Evolutionary conservation across 1,140 invertebrate species (phyloP), one percentile per base, ranked within the genome.

Genomic region (Polyergus mexicanus): DNA sequence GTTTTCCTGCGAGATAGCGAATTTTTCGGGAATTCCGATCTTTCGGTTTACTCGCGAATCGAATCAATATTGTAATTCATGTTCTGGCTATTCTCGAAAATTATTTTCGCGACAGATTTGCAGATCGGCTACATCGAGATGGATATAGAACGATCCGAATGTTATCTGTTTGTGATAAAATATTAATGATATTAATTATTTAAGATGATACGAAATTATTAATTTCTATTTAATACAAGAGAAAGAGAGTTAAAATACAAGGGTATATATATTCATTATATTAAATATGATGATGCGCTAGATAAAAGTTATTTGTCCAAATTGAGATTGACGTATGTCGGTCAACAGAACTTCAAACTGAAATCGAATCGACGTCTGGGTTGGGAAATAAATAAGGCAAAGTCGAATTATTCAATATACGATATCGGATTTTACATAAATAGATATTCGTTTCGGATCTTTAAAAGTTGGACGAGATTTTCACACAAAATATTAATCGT

Each of bases 11-110:
- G 77, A 51, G 47, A 56, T 71, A 41, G 58, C n/a, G 32, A 66
- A 68, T 41, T 78, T 78, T 78, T 78, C 65, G 19, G 65, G 19
- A 41, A 71, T 58, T 58, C 8, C 25, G 41, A 81, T 71, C 44
- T 56, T 80, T n/a, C 22, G 13, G 25, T 69, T 16, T 47, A 63
- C 25, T 54, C 41, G 13, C 25, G 47, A 81, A 58, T 81, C 35
- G 44, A 71, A 81, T 81, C 65, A 81, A 81, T 35, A 28, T 81
- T 58, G 66, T 56, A 69, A 81, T 38, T 47, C 11, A 47, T 71
- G n/a, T n/a, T n/a, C 25, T 58, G 69, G 25, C 47, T 81, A 44
- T 80, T 58, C 58, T 35, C 10, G 6, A 81, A 41, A 81, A 69
- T 58, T 32, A 22, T 54, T 32, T 51, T 51, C 13, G 41, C 44